Percentiles rank a stretch among this genome's conserved stretches.
These are phyloP conservation scores for Parnassius apollo DNA, from an alignment of 2,888 invertebrate genomes.

Conservation along the genomic window DNA sequence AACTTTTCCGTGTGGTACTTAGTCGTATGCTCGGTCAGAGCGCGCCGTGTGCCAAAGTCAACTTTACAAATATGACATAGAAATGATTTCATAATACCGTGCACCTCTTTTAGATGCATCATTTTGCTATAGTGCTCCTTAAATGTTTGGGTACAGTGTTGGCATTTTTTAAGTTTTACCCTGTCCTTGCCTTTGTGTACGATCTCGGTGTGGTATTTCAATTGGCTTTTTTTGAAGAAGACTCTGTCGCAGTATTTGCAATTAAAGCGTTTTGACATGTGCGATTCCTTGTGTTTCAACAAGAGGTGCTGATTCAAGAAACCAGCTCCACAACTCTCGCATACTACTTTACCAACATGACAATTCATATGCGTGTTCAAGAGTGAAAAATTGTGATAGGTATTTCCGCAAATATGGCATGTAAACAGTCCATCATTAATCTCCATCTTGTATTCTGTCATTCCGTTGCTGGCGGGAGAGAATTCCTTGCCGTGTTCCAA, in stretches of 20 bases:
- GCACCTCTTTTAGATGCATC: conserved; percentile 47
- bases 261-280: conserved; percentile 37
- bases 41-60: conserved; percentile 43
- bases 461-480: conserved; percentile 45
- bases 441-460: conserved; percentile 54
- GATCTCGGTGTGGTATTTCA: conserved; percentile 64
- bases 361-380: conserved; percentile 53
- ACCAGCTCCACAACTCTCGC: conserved; percentile 55
- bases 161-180: conserved; percentile 45
- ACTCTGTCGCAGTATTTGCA: conserved; percentile 61
- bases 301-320: conserved; percentile 51
- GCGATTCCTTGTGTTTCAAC: conserved; percentile 49
- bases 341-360: conserved; percentile 56
- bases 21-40: conserved; percentile 51
- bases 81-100: conserved; percentile 47
- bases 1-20: conserved; percentile 63
- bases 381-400: conserved; percentile 46
- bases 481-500: conserved; percentile 43
- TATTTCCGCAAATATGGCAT: conserved; percentile 50
- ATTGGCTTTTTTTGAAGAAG: conserved; percentile 62
- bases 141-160: conserved; percentile 46
- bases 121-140: conserved; percentile 55
- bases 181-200: conserved; percentile 50
- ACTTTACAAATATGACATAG: conserved; percentile 48
- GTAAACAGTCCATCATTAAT: conserved; percentile 39